Conservation (phyloP, 2,113 vertebrate species). For the Ranitomeya imitator region DNA sequence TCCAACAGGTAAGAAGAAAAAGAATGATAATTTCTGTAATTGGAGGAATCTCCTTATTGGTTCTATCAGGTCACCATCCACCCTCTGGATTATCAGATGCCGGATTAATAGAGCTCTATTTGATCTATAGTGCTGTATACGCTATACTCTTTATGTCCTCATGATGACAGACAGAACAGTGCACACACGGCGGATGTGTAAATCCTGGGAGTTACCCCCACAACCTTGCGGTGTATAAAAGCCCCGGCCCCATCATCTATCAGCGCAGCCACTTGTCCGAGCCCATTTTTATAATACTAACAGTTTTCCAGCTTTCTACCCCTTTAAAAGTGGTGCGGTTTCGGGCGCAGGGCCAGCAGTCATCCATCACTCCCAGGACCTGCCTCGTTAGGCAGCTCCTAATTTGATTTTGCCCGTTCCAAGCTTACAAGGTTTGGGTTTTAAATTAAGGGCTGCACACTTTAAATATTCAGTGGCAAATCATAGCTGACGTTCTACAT, state of each 20-base stretch:
- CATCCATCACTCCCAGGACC: conserved; percentile 51
- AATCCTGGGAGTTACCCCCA: not conserved
- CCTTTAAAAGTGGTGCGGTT: conserved; percentile 46
- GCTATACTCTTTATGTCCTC: not conserved
- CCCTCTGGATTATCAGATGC: not conserved
- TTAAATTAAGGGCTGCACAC: conserved; percentile 51
- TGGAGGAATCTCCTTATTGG: too few relatives aligned
- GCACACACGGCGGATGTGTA: not conserved
- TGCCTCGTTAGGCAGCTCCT: conserved; percentile 49
- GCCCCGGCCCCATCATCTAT: not conserved
- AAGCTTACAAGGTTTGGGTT: conserved; percentile 29
- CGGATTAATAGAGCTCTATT: not conserved
- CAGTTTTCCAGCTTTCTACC: conserved; percentile 20
- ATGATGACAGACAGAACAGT: not conserved
- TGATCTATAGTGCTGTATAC: not conserved
- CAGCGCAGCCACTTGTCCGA: conserved; percentile 20
- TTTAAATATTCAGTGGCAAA: conserved; percentile 57
- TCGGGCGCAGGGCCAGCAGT: conserved; percentile 30
- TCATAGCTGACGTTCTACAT: conserved; percentile 55
- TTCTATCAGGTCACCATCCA: not conserved
- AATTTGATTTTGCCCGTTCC: conserved; percentile 50
- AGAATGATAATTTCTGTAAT: too few relatives aligned
- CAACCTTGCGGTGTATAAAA: not conserved
- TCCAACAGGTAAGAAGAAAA: not conserved
- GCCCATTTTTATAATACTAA: conserved; percentile 32